Conservation (phyloP, 2,113 vertebrate species). For the Pangasianodon hypophthalmus region DNA sequence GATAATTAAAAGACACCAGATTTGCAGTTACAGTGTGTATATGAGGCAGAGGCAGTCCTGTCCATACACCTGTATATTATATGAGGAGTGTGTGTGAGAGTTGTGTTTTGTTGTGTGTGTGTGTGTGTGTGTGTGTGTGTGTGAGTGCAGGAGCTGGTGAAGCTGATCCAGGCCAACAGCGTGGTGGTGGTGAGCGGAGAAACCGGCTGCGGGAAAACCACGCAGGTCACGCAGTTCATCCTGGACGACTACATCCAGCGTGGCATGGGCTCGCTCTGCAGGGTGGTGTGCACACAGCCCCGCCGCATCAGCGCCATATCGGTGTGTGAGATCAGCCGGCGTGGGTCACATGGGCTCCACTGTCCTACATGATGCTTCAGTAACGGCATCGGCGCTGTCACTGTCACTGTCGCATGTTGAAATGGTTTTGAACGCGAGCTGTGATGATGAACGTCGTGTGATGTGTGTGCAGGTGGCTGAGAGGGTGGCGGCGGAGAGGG, state of each 20-base stretch:
- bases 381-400: too few species aligned
- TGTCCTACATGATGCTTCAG: not conserved
- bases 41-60: not conserved
- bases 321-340: conserved; percentile 71
- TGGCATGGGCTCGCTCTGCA: conserved; percentile 84
- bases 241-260: conserved; percentile 87
- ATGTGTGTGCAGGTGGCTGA: conserved; percentile 84
- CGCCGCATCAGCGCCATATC: conserved; percentile 96
- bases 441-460: not conserved
- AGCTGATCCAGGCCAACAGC: conserved; percentile 79
- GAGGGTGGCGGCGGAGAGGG: conserved; percentile 90
- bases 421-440: not conserved
- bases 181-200: conserved; percentile 95
- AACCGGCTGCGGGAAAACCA: conserved; percentile 97
- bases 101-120: not conserved
- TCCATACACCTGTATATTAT: not conserved
- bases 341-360: not conserved
- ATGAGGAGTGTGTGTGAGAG: not conserved
- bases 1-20: not conserved
- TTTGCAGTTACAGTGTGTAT: not conserved
- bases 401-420: not conserved
- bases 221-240: conserved; percentile 96
- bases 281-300: conserved; percentile 93
- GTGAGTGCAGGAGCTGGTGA: conserved; percentile 81
- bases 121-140: conserved; percentile 17